A percentile compares a stretch with the other conserved stretches of the same genome.
These are phyloP conservation scores for Varecia variegata DNA, from an alignment of 2,797 vertebrate species.

Conservation along the genomic window DNA sequence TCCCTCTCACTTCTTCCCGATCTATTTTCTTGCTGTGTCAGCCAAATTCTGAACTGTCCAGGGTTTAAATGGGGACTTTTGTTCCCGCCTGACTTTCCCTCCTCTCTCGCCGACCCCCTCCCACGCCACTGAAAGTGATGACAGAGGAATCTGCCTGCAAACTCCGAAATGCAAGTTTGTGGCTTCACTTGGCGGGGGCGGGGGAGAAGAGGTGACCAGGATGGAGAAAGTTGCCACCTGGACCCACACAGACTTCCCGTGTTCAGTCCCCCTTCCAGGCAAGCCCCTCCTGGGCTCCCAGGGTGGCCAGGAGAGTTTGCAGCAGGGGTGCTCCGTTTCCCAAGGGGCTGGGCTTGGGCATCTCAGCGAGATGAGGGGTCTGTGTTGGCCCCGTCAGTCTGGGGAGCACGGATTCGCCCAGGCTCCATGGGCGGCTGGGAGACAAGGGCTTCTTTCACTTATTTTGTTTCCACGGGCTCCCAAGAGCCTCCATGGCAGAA, in stretches of 20 bases:
- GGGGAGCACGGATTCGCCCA: not conserved
- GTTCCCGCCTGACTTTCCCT: conserved; percentile 28
- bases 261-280: not conserved
- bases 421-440: not conserved
- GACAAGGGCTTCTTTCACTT: not conserved
- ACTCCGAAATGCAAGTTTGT: not conserved
- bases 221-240: not conserved
- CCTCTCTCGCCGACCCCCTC: not conserved
- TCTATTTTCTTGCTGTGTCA: conserved; percentile 79
- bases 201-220: not conserved
- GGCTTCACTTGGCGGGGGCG: not conserved
- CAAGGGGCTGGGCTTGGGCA: accelerated
- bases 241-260: not conserved
- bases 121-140: not conserved
- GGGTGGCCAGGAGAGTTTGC: not conserved
- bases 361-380: not conserved
- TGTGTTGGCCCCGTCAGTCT: not conserved
- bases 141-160: not conserved
- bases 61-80: conserved; percentile 69
- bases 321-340: not conserved
- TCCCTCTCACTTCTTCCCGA: conserved; percentile 78
- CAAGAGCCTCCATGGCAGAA: not conserved
- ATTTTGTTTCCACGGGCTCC: not conserved
- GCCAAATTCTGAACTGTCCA: conserved; percentile 37
- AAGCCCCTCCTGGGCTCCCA: not conserved